These are phyloP conservation scores for Psilopsiagon aymara DNA, from an alignment of 2,113 vertebrate species.

Conservation along the genomic window DNA sequence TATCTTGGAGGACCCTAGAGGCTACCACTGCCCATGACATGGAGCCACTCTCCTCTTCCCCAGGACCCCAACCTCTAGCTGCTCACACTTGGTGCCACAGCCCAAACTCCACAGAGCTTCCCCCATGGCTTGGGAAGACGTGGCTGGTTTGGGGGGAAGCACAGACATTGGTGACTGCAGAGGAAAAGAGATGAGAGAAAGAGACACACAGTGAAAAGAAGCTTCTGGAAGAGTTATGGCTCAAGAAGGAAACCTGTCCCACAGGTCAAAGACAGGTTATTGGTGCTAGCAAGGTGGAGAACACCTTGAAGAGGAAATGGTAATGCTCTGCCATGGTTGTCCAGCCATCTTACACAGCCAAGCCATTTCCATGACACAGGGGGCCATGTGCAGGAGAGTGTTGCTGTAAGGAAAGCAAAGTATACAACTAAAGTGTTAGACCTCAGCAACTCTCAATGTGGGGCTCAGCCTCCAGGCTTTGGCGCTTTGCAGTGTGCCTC, in stretches of 20 bases:
- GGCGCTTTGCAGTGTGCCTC: background rate
- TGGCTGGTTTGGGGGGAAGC: background rate
- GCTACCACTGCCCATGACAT: background rate
- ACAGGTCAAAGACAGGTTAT: background rate
- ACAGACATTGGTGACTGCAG: background rate
- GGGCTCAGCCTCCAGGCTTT: background rate
- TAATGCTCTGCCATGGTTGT: background rate
- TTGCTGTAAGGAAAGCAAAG: background rate
- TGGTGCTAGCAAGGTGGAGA: background rate
- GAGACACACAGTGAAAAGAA: background rate
- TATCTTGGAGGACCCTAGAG: background rate
- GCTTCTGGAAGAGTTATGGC: background rate
- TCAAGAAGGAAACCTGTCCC: background rate
- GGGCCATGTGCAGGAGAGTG: accelerated
- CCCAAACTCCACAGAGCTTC: background rate
- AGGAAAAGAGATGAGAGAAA: background rate
- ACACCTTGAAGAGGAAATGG: background rate
- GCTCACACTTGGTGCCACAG: background rate
- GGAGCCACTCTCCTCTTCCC: background rate
- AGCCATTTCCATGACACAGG: background rate
- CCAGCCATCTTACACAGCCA: background rate
- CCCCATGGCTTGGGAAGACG: background rate
- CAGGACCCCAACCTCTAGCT: background rate
- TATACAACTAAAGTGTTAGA: background rate
- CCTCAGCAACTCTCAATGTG: background rate